Percentiles rank a stretch among this genome's conserved stretches.
These are phyloP conservation scores for Lamprotornis superbus DNA, from an alignment of 2,113 vertebrate genomes.

Conservation along the genomic window DNA sequence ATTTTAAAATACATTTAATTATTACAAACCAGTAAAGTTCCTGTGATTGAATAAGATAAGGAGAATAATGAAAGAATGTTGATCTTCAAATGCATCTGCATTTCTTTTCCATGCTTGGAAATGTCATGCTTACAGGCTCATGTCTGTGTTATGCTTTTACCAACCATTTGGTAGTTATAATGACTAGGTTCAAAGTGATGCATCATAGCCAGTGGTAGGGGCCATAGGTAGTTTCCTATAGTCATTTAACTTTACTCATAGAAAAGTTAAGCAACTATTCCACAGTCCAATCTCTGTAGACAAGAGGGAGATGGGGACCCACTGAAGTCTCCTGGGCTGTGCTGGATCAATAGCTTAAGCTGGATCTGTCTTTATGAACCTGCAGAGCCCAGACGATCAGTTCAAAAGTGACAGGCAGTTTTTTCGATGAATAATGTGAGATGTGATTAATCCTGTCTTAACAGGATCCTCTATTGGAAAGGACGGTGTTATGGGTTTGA, in stretches of 20 bases:
- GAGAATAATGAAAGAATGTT: not conserved
- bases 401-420: not conserved
- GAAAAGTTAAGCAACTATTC: not conserved
- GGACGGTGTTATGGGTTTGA: accelerated
- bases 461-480: accelerated
- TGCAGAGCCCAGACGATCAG: accelerated
- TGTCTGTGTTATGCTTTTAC: not conserved
- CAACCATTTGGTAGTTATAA: not conserved
- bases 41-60: not conserved
- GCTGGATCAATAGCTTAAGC: not conserved
- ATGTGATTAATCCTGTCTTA: not conserved
- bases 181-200: not conserved
- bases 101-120: not conserved
- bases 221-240: not conserved
- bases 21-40: not conserved
- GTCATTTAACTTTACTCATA: not conserved
- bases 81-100: not conserved
- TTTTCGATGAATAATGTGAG: not conserved
- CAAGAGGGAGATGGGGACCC: not conserved
- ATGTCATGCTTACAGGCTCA: accelerated
- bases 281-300: not conserved
- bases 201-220: not conserved
- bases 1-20: not conserved
- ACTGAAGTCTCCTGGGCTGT: not conserved
- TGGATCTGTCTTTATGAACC: not conserved